Conservation (phyloP, 2,888 invertebrate species). For the Sepiola atlantica region DNA sequence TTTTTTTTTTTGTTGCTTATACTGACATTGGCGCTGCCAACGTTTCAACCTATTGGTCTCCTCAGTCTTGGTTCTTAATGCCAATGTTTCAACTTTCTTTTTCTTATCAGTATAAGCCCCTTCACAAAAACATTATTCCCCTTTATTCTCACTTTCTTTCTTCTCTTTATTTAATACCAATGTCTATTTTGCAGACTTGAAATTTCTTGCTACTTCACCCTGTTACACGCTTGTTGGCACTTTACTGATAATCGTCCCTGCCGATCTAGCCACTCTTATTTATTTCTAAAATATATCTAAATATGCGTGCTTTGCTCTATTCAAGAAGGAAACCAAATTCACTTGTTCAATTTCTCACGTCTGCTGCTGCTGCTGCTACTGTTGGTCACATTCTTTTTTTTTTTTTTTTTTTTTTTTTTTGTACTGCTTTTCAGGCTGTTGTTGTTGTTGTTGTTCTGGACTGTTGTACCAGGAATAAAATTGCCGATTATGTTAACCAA, state of each 20-base stretch:
- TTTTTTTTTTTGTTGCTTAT: background rate
- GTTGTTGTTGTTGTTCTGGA: background rate
- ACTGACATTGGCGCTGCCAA: background rate
- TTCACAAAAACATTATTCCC: too few species aligned
- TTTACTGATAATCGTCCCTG: conserved; percentile 19
- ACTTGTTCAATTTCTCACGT: conserved; percentile 32
- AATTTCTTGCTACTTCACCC: background rate
- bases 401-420: background rate
- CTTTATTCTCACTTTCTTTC: background rate
- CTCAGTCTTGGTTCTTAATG: background rate
- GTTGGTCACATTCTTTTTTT: background rate
- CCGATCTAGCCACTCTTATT: background rate
- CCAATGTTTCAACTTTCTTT: background rate
- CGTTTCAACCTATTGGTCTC: background rate
- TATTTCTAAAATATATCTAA: background rate
- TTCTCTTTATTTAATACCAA: too few species aligned
- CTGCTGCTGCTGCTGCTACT: conserved; percentile 22
- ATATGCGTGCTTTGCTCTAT: background rate
- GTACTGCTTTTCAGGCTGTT: conserved; percentile 6
- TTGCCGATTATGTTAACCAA: conserved; percentile 21
- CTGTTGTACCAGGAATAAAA: conserved; percentile 23
- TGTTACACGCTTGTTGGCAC: background rate
- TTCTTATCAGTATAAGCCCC: background rate
- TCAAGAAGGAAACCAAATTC: background rate
- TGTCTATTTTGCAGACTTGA: background rate